A percentile compares a stretch with the other conserved stretches of the same genome.
Evolutionary conservation across 2,113 vertebrate genomes (phyloP).

Genomic region (Benthochromis sp.): DNA sequence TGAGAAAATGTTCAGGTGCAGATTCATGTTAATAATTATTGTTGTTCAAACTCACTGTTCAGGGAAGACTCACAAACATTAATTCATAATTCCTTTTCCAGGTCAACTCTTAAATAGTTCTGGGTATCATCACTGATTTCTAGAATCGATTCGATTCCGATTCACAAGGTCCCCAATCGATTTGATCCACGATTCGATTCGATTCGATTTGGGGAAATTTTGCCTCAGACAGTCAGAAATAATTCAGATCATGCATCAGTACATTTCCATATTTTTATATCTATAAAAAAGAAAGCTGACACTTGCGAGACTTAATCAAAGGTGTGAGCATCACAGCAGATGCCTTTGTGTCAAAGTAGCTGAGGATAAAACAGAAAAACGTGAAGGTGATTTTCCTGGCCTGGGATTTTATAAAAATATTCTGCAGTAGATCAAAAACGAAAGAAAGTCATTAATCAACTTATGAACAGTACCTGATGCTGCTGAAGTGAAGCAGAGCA

Average conservation of each 20-base stretch:
- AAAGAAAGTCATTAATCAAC: background rate
- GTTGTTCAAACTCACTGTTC: background rate
- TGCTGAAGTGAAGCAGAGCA: background rate
- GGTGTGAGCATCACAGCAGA: background rate
- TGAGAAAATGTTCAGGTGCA: background rate
- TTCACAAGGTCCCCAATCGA: background rate
- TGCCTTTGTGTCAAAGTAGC: background rate
- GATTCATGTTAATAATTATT: background rate
- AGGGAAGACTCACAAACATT: background rate
- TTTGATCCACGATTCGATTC: accelerated
- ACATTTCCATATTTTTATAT: background rate
- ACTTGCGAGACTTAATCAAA: background rate
- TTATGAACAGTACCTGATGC: background rate
- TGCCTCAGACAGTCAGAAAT: background rate
- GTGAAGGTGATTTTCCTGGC: background rate
- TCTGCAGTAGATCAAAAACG: background rate
- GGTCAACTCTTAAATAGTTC: background rate
- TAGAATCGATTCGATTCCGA: background rate
- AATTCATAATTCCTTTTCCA: background rate
- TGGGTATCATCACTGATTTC: background rate
- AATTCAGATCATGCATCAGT: background rate
- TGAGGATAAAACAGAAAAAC: background rate
- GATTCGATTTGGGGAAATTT: accelerated
- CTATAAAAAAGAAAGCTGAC: background rate
- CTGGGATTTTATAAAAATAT: background rate